Base-by-base conservation (phyloP, 1,140 invertebrate species). In the Goniozus legneri region DNA sequence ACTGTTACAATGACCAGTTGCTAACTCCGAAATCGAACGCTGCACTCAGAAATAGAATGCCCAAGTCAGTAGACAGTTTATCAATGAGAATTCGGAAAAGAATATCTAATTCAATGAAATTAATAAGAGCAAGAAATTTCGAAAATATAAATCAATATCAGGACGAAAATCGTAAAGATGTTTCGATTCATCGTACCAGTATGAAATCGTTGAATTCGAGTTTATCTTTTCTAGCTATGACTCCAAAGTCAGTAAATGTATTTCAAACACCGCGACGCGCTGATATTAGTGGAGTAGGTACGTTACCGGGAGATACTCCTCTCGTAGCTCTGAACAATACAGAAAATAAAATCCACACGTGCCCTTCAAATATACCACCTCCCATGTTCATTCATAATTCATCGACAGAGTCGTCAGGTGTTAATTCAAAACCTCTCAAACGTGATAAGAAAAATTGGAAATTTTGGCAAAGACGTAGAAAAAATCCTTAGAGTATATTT, bases 131-230 rank as follows among this genome's bases (percentile, higher is more conserved):
- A 16, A 64, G 33, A 33, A 52, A 59, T 35, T 61, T 56, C 6
- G 41, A 65, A 14, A 44, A 61, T 36, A 46, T 61, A 1, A n/a
- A 47, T 3, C 16, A 22, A 3, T 38, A 34, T 15, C 54, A 31
- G 3, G 63, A 64, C 21, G 62, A 58, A 10, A 63, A 56, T 39
- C 45, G 54, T 14, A 62, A 57, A 12, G 32, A 40, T 16, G 20
- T 48, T 8, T 32, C 38, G 13, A 2, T 40, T 2, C 21, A 6
- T 18, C 19, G n/a, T 16, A 3, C 44, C 3, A 47, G 24, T 8
- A 3, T 8, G 0, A 19, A 8, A 2, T 34, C 30, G n/a, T 8
- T 21, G 0, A 22, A 19, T 2, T 40, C 19, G 8, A 53, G 3
- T 16, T 10, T n/a, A 3, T 36, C 40, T 8, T 21, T 12, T 22